These are phyloP conservation scores for Turritopsis rubra DNA, from an alignment of 30 jellyfish, hydroid and myxozoan genomes.

Conservation along the genomic window DNA sequence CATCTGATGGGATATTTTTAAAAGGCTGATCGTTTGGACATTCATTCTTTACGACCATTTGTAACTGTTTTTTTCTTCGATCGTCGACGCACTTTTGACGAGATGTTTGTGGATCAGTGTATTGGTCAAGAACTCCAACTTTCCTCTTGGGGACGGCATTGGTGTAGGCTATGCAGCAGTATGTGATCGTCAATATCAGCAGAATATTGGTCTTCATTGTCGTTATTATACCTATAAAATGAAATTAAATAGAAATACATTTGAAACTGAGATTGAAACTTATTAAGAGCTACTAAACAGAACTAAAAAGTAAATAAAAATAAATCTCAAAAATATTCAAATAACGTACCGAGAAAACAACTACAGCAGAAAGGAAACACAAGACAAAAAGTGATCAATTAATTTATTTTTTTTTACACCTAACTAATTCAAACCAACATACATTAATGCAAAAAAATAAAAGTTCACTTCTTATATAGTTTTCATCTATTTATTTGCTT, in stretches of 20 bases:
- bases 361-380: too few species aligned
- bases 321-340: too few species aligned
- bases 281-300: too few species aligned
- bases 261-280: too few species aligned
- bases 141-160: background rate
- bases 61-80: background rate
- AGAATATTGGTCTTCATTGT: background rate
- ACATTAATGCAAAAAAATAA: background rate
- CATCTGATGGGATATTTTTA: background rate
- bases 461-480: background rate
- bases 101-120: background rate
- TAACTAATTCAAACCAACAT: background rate
- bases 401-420: too few species aligned
- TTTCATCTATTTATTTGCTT: background rate
- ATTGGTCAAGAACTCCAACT: background rate
- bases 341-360: too few species aligned
- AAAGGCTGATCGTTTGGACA: background rate
- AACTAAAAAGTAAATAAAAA: too few species aligned
- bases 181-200: background rate
- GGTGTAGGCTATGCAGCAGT: background rate
- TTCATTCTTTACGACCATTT: background rate
- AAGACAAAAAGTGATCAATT: too few species aligned
- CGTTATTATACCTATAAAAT: background rate
- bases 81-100: background rate
- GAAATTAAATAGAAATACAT: background rate